Percentiles rank a stretch among this genome's conserved stretches.
These are phyloP conservation scores for Prunella fulvescens DNA, from an alignment of 2,113 vertebrate genomes.

Conservation along the genomic window DNA sequence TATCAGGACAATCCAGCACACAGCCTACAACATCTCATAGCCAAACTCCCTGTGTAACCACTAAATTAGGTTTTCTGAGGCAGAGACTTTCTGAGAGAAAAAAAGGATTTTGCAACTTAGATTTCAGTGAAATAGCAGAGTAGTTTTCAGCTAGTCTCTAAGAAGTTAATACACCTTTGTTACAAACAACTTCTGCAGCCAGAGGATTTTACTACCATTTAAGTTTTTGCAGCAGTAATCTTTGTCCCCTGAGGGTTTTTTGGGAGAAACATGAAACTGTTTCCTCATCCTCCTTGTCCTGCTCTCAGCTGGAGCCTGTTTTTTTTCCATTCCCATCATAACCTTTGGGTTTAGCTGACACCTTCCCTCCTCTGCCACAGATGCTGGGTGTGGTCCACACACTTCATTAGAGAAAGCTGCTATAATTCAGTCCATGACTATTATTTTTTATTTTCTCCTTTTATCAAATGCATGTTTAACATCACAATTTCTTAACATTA, in stretches of 20 bases:
- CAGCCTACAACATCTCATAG: fast-evolving
- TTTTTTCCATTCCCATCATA: conserved; percentile 45
- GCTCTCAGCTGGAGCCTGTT: conserved; percentile 37
- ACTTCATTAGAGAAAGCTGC: conserved; percentile 31
- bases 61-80: not conserved
- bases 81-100: not conserved
- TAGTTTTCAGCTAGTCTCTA: not conserved
- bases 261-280: conserved; percentile 52
- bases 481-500: not conserved
- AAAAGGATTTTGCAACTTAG: not conserved
- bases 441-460: not conserved
- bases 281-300: conserved; percentile 30
- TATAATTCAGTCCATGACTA: not conserved
- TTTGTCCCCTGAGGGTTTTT: conserved; percentile 30
- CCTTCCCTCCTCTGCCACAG: conserved; percentile 25
- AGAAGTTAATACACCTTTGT: not conserved
- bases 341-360: conserved; percentile 23
- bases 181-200: conserved; percentile 56
- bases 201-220: conserved; percentile 42
- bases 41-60: not conserved
- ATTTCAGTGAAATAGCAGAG: not conserved
- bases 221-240: conserved; percentile 39
- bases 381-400: conserved; percentile 44
- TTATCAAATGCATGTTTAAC: not conserved
- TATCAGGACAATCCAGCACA: not conserved